Evolutionary conservation across 2,888 invertebrate genomes (phyloP), one percentile per base, ranked within the genome.

Genomic region (Spatulosminthurus flaviceps): DNA sequence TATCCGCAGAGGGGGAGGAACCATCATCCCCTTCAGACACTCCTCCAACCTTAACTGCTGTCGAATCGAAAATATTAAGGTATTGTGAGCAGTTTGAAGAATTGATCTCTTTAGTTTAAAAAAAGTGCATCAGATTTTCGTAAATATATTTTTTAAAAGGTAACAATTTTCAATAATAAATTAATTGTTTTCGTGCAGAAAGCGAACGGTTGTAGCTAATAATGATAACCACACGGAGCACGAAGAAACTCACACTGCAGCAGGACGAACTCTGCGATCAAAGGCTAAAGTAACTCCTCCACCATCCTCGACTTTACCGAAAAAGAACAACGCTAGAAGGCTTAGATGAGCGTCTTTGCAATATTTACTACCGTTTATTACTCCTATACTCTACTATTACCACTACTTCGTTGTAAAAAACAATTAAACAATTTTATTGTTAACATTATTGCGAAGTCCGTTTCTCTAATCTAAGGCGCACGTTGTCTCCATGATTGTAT

Each of bases 191-290:
- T n/a, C n/a, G n/a, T 24, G 5, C 61, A 75, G 75, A 21, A 75
- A 75, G 61, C 64, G 75, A 41, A 61, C 64, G 41, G 75, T 64
- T 61, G 72, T 51, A 22, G 66, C 64, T 7, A 75, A 74, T 61
- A 61, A 75, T 41, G 75, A 75, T 66, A 75, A 75, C 75, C 75
- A 75, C 64, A 75, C 60, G 29, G 75, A 75, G 22, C 26, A 75
- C 22, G 75, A 75, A 41, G 75, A 75, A n/a, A 26, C 21, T n/a
- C 67, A 19, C 1, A n/a, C 28, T 9, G 16, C 42, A 41, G 64
- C 61, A 21, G 75, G 75, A 16, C 26, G 75, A 64, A 66, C 41
- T 21, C 34, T 75, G 41, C 24, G 75, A 64, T 64, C 75, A 0
- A 64, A 60, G 7, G 43, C 34, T 26, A 41, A 41, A 22, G 61